A percentile compares a stretch with the other conserved stretches of the same genome.
phyloP scores from a whole-genome alignment of 2,797 vertebrate species.

The Pterois miles region DNA sequence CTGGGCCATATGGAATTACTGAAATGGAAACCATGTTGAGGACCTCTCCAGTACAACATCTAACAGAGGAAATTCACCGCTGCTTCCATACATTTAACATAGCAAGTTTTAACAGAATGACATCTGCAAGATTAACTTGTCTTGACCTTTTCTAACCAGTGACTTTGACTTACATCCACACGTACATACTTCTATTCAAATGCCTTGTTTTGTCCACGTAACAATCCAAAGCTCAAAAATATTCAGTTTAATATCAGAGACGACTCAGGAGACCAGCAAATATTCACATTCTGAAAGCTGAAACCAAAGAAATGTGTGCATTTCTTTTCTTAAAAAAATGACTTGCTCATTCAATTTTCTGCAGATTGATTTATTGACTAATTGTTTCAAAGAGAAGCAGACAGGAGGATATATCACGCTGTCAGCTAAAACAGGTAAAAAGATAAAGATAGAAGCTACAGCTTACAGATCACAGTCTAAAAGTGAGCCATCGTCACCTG shows the following conservation, averaged over 20 bases:
- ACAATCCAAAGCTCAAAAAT: neutral
- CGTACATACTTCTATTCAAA: no score
- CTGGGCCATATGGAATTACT: constrained; percentile 39
- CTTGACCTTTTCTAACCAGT: constrained; percentile 4
- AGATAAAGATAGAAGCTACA: no score
- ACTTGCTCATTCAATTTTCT: neutral
- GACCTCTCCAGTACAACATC: constrained; percentile 5
- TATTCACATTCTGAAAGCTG: neutral
- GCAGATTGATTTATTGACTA: neutral
- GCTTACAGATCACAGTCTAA: no score
- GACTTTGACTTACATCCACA: no score
- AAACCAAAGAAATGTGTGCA: neutral
- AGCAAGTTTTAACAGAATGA: neutral
- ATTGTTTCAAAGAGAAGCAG: no score
- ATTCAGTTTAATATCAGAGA: neutral
- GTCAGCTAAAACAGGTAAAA: no score
- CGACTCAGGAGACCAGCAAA: neutral
- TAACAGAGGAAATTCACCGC: neutral
- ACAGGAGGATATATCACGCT: no score
- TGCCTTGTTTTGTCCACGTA: neutral
- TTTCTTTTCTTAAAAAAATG: neutral
- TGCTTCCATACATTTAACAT: neutral
- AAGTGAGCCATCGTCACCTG: no score
- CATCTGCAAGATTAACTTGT: neutral
- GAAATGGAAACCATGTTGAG: constrained; percentile 51